Evolutionary conservation across 2,113 vertebrate genomes (phyloP).

Genomic region (Nothocercus nigrocapillus): DNA sequence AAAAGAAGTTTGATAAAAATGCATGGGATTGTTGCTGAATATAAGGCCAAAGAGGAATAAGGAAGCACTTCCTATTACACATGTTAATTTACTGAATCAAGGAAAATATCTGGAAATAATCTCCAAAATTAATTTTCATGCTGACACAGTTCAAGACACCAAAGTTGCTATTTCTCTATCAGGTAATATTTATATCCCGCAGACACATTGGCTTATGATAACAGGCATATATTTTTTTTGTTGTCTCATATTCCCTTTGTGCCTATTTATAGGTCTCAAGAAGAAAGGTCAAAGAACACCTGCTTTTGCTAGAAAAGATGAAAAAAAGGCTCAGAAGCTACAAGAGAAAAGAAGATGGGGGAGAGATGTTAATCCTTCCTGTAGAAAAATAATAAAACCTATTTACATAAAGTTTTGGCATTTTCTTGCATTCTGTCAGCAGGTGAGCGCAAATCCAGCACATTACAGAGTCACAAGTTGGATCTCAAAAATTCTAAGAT

Average conservation of each 20-base stretch:
- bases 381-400: neutral
- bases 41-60: neutral
- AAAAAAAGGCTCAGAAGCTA: neutral
- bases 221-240: neutral
- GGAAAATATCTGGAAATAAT: neutral
- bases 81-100: neutral
- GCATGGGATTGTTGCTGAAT: neutral
- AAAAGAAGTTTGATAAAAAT: constrained; percentile 13
- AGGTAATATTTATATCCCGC: neutral
- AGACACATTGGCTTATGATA: neutral
- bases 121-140: neutral
- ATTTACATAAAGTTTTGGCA: neutral
- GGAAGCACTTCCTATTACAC: neutral
- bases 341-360: neutral
- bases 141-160: neutral
- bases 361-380: neutral
- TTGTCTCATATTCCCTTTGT: neutral
- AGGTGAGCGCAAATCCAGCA: neutral
- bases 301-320: neutral
- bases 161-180: neutral
- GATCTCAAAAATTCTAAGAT: neutral
- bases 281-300: neutral
- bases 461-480: neutral
- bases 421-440: neutral
- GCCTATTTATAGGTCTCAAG: neutral